These are phyloP conservation scores for Discoglossus pictus DNA, from an alignment of 2,797 vertebrate species.

Conservation along the genomic window DNA sequence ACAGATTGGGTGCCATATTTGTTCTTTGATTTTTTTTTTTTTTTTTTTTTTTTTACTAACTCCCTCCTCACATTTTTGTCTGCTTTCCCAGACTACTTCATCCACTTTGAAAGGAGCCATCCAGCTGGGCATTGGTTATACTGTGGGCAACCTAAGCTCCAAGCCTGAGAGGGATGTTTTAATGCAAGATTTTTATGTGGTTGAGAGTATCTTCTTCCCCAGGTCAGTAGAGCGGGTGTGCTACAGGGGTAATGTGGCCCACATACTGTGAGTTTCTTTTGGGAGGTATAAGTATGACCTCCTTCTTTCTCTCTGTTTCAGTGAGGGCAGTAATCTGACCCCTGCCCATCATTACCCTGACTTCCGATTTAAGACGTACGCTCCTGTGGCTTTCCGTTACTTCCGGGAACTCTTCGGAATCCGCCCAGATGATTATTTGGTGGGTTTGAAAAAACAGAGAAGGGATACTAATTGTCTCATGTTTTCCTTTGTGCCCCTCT, in stretches of 20 bases:
- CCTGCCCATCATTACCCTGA: conserved; percentile 94
- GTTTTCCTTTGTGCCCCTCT: not conserved
- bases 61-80: not conserved
- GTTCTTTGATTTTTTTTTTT: too few relatives aligned
- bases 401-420: conserved; percentile 97
- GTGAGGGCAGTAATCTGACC: conserved; percentile 95
- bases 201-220: conserved; percentile 98
- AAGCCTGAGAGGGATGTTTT: conserved; percentile 95
- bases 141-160: conserved; percentile 95
- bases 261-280: too few relatives aligned
- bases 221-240: conserved; percentile 69
- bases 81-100: conserved; percentile 84
- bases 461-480: not conserved
- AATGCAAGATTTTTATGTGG: conserved; percentile 98
- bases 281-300: not conserved
- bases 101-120: conserved; percentile 95
- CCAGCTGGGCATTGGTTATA: conserved; percentile 97
- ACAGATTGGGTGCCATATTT: too few relatives aligned
- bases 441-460: conserved; percentile 57
- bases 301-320: conserved; percentile 61
- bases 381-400: conserved; percentile 94
- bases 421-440: conserved; percentile 95
- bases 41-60: not conserved
- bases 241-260: too few relatives aligned
- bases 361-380: conserved; percentile 97